Base-by-base conservation (phyloP, 2,888 invertebrate genomes). In the Entomobrya multifasciata region DNA sequence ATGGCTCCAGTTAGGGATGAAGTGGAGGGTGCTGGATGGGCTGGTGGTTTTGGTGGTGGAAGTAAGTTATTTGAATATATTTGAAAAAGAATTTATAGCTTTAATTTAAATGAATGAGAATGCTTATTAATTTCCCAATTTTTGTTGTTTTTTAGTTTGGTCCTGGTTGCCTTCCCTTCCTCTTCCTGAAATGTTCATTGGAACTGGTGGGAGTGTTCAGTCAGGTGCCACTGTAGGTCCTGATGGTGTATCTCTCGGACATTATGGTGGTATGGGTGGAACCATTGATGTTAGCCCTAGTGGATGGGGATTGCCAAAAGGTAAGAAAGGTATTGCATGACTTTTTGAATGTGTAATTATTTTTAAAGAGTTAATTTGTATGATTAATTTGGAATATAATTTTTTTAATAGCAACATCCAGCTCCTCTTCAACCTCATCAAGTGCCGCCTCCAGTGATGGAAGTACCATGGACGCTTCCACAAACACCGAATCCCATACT, bases 1-100 rank as follows among this genome's bases (percentile, higher is more conserved):
- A 47, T 87, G n/a, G 86, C 82, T 17, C 79, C 79, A 30, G 36
- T 30, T 15, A 49, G 49, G 13, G 67, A 52, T 67, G 52, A 79
- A 36, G 22, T 49, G 4, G 79, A 79, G 17, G 17, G 41, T 11
- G 13, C 4, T 67, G 55, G 81, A 25, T 72, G 72, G 81, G 67
- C 49, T n/a, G 25, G 49, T 57, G 22, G 60, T 41, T 27, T 11
- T 25, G 11, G 20, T 10, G 44, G 77, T 20, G 78, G 78, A 36
- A 36, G 36, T 36, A 36, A 36, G 36, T 36, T 8, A 36, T 6
- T 4, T 36, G 8, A 36, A 36, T 36, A 62, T 36, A 36, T 4
- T 36, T 36, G 36, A 36, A 6, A 4, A 36, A 6, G 4, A 36
- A 36, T 36, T 36, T 8, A 8, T 36, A 6, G 4, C 8, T 36